A percentile compares a stretch with the other conserved stretches of the same genome.
Conservation (phyloP, 2,113 vertebrate species). For the Myotis yumanensis region DNA sequence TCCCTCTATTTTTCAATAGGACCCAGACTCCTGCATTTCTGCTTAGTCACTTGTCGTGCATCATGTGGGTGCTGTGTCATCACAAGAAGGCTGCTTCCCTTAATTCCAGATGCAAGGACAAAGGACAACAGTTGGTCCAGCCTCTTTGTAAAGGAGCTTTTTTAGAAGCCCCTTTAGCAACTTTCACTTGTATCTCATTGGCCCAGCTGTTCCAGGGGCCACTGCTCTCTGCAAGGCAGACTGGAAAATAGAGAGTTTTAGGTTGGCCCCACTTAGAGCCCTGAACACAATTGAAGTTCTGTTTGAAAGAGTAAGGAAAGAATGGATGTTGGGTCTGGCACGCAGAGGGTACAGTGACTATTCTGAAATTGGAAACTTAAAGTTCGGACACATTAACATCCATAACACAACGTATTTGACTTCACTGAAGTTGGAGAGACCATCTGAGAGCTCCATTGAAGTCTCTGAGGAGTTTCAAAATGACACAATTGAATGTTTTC, state of each 20-base stretch:
- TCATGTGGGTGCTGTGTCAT: background rate
- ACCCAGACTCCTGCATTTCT: background rate
- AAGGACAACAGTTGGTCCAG: background rate
- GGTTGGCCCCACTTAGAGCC: background rate
- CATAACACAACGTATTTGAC: background rate
- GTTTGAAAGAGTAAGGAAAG: background rate
- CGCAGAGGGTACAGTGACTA: background rate
- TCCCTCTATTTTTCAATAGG: background rate
- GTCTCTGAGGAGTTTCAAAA: background rate
- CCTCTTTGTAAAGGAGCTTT: background rate
- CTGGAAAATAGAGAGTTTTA: background rate
- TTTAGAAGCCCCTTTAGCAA: background rate
- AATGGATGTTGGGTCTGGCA: background rate
- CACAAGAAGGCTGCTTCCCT: slow-evolving; percentile 12
- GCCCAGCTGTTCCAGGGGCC: background rate
- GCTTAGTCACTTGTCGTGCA: background rate
- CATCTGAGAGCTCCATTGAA: background rate
- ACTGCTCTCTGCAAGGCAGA: background rate
- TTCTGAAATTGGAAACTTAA: slow-evolving; percentile 23
- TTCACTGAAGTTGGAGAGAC: background rate
- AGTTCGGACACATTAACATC: background rate
- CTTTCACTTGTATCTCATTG: background rate
- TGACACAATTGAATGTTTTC: background rate
- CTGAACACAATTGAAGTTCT: background rate
- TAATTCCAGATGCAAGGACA: background rate